Evolutionary conservation across 2,113 vertebrate genomes (phyloP), one percentile per base, ranked within the genome.

Genomic region (Festucalex cinctus): DNA sequence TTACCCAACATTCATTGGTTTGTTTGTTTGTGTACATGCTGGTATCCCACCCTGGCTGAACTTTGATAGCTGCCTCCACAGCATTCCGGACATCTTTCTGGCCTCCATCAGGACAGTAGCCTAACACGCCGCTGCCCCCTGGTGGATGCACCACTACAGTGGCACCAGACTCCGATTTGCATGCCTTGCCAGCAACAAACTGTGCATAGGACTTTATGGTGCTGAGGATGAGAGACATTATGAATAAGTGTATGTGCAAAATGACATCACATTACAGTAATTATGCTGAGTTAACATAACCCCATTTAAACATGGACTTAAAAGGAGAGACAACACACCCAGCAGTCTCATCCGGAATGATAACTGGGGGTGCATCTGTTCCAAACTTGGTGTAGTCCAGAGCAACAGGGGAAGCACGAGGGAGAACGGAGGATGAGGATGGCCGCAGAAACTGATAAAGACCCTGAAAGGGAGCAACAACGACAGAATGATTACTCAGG

Each of bases 11-110:
- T 17, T 0, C 3, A 7, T 17, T 0, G 32, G 44, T 8, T 7
- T 68, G 12, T 71, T 16, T 46, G 44, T 56, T 1, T 54, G 19
- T 35, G 2, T 78, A 20, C n/a, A 17, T 60, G 48, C n/a, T 22
- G 35, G 14, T 56, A 9, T 17, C 92, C 89, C 82, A 95, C 95
- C 93, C 84, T 0, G 93, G 83, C 32, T 93, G 91, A 9, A 92
- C 93, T 83, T 94, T 94, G 70, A 88, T 82, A 1, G 94, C 94
- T 0, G 92, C 91, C 67, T 95, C 94, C 66, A 96, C 94, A 0
- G 94, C 94, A 0, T 91, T 93, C 0, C 91, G 91, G 12, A 96
- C 74, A 0, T 96, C 95, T 69, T 96, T 95, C 62, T 91, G 63
- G 17, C 91, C 91, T 0, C 93, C 92, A 0, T 95, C 94, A 0